Base-by-base conservation (phyloP, 2,113 vertebrate genomes). In the Madoqua kirkii region DNA sequence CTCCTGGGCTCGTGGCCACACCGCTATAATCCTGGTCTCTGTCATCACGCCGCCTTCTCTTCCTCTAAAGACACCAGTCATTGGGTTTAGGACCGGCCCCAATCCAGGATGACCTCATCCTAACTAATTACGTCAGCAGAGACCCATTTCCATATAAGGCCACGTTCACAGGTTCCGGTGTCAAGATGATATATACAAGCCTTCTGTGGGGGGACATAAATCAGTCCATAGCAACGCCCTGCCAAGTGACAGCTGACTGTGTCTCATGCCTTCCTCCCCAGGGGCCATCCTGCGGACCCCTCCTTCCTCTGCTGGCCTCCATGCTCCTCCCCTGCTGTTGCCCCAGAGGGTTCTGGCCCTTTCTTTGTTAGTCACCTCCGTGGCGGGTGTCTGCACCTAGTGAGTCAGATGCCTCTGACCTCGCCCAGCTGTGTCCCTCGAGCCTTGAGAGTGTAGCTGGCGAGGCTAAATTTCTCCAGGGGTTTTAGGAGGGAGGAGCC, bases 371-470 rank as follows among this genome's bases (percentile, higher is more conserved):
- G 91, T 98, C 93, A 97, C 81, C 50, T 93, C n/a, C 23, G 1
- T 54, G 82, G n/a, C n/a, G 48, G 59, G 87, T 62, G 50, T 94
- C 67, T 87, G 95, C 52, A 67, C 55, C 91, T 67, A 6, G 0
- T 96, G 96, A 98, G 94, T 93, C 97, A 97, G 78, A 79, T 1
- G 16, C 91, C 57, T 64, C 94, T 50, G 33, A 74, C 83, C 78
- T 64, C 11, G 1, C 87, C 92, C 11, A 0, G 62, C 94, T 57
- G 48, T 71, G 27, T 76, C 79, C 62, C 27, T 45, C 1, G 12
- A 43, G 87, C 95, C 92, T 87, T 1, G 0, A 71, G 33, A 23
- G 29, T 23, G 1, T 4, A 55, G 87, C 60, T 4, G 6, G 50
- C 2, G 4, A 60, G 78, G 45, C 76, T 33, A 0, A 10, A 13